phyloP scores from a whole-genome alignment of 2,888 invertebrate species.

The Prosapia bicincta region DNA sequence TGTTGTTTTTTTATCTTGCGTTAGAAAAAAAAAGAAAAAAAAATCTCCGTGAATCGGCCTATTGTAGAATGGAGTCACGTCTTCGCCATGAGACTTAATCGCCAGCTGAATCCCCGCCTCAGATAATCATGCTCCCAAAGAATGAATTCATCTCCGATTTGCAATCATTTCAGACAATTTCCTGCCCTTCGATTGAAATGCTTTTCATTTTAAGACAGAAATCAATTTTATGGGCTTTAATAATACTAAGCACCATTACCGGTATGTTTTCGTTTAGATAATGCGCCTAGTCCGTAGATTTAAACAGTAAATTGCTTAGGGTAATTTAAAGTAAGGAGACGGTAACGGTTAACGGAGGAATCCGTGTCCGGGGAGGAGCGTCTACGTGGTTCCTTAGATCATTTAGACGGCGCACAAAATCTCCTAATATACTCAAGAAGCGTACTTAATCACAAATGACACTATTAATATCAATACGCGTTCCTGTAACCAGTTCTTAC shows the following conservation, averaged over 20 bases:
- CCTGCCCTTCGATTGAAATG: not conserved
- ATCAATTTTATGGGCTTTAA: constrained; percentile 22
- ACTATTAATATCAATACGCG: too few relatives aligned
- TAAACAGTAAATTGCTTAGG: not conserved
- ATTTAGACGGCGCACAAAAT: too few relatives aligned
- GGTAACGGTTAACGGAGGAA: not conserved
- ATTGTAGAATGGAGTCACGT: constrained; percentile 24
- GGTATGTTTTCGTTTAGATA: not conserved
- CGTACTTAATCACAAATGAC: too few relatives aligned
- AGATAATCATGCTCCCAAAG: not conserved
- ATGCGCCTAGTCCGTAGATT: not conserved
- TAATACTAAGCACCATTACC: constrained; percentile 12
- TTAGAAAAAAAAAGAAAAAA: constrained; percentile 13
- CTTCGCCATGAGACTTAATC: constrained; percentile 2
- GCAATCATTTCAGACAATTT: not conserved
- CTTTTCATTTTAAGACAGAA: not conserved
- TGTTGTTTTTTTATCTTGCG: not conserved
- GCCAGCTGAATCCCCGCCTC: constrained; percentile 2
- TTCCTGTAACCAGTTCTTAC: too few relatives aligned
- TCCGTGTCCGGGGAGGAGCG: not conserved
- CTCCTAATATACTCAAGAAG: too few relatives aligned
- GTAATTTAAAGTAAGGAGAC: too few relatives aligned
- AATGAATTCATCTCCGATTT: not conserved
- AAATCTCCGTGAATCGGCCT: constrained; percentile 10
- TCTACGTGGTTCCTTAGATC: not conserved